phyloP scores from a whole-genome alignment of 2,888 invertebrate species.

The Coecobrya sp. region DNA sequence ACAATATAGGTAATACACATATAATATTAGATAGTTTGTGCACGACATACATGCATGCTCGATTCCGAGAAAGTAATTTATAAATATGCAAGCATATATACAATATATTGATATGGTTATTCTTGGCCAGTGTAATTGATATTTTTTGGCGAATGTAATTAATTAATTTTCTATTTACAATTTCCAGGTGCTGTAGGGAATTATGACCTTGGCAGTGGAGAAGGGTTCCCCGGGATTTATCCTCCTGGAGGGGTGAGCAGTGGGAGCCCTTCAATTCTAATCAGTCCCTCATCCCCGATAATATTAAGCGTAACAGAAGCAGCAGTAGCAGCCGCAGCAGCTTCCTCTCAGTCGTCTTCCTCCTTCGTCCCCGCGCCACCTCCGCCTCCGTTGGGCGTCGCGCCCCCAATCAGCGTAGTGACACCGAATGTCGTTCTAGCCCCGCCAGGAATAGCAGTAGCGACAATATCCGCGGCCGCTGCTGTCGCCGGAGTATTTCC shows the following conservation, averaged over 20 bases:
- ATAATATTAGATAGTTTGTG: background rate
- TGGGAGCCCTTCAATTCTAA: constrained; percentile 63
- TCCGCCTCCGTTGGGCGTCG: constrained; percentile 34
- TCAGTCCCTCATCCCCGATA: constrained; percentile 68
- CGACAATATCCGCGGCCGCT: constrained; percentile 68
- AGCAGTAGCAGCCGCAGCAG: constrained; percentile 41
- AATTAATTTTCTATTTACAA: constrained; percentile 11
- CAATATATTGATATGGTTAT: background rate
- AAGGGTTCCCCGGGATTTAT: constrained; percentile 43
- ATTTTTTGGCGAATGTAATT: too few relatives aligned
- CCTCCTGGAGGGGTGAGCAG: constrained; percentile 26
- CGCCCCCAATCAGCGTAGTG: constrained; percentile 64
- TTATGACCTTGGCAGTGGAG: constrained; percentile 61
- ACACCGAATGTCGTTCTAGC: constrained; percentile 45
- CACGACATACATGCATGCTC: background rate
- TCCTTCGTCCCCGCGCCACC: constrained; percentile 1
- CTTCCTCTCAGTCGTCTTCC: constrained; percentile 21
- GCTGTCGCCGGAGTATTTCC: constrained; percentile 65
- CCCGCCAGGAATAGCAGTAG: constrained; percentile 69
- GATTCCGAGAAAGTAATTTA: too few relatives aligned
- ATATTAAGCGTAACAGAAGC: constrained; percentile 67
- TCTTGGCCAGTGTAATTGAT: too few relatives aligned
- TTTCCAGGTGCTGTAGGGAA: constrained; percentile 46
- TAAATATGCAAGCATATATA: background rate
- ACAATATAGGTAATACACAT: background rate